Base-by-base conservation (phyloP, 2,113 vertebrate genomes). In the Marmota flaviventris region DNA sequence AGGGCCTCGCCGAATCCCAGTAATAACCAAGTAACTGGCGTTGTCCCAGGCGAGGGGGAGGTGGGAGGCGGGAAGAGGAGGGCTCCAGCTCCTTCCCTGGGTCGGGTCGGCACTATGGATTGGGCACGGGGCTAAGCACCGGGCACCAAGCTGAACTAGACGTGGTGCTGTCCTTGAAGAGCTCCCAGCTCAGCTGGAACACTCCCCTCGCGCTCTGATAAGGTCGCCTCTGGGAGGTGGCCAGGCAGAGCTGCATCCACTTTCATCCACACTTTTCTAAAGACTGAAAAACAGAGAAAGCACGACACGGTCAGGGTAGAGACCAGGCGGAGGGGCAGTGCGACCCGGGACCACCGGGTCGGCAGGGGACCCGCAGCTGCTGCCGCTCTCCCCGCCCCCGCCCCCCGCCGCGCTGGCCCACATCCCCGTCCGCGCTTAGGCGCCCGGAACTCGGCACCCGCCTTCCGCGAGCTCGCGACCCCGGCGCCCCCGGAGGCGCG, bases 41-140 rank as follows among this genome's bases (percentile, higher is more conserved):
- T 0, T 63, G 69, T 79, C 89, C 89, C 58, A 67, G 53, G 61
- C 77, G 39, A 37, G 45, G n/a, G 81, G 67, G 77, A 53, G 76
- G 98, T 89, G 95, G 97, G 97, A 92, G 90, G 97, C 97, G 96
- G 97, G 97, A 51, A 97, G 96, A 13, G 51, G 67, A 72, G 37
- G 95, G 94, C 92, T 96, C 92, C 48, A 37, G 37, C 75, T 81
- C 48, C 27, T 20, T n/a, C 29, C 70, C 65, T 34, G 93, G 20
- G 91, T 78, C 7, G 37, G 95, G 12, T 63, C 85, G 37, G 94
- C 81, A 25, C 34, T 51, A 86, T 83, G 78, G 29, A 10, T 13
- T 4, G 53, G 77, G 42, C 63, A 13, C 5, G 0, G 61, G 48
- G 92, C 45, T 75, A 37, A 89, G 76, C 48, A 20, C 58, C 0